Conservation (phyloP, 2,113 vertebrate species). For the Urocynchramus pylzowi region DNA sequence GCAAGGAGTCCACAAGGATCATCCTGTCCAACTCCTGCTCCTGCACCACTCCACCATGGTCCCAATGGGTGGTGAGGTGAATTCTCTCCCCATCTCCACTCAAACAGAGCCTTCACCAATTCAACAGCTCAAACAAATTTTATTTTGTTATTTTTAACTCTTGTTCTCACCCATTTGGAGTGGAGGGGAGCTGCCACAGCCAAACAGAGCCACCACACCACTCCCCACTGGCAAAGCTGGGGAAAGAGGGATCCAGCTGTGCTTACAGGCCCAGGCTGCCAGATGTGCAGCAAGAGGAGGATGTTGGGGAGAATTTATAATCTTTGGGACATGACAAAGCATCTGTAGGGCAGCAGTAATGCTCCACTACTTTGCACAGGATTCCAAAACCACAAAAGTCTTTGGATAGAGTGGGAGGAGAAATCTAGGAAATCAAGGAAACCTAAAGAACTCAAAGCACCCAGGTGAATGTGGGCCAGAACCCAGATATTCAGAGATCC, state of each 20-base stretch:
- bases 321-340: rapidly evolving
- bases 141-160: neutral
- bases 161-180: neutral
- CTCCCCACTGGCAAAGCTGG: rapidly evolving
- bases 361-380: no score
- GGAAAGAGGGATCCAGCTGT: neutral
- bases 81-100: neutral
- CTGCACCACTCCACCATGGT: neutral
- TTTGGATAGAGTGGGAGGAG: neutral
- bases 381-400: neutral
- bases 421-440: neutral
- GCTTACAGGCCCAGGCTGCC: neutral
- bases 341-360: rapidly evolving
- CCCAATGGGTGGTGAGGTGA: neutral
- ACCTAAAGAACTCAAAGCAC: rapidly evolving
- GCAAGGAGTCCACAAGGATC: neutral
- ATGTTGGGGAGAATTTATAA: no score
- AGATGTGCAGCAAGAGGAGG: neutral
- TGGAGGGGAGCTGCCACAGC: no score
- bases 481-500: neutral
- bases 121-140: neutral
- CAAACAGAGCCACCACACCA: neutral
- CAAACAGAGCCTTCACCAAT: neutral
- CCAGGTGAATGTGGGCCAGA: rapidly evolving
- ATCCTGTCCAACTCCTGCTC: neutral